Evolutionary conservation across 2,113 vertebrate genomes (phyloP), one percentile per base, ranked within the genome.

Genomic region (Tetrao urogallus): DNA sequence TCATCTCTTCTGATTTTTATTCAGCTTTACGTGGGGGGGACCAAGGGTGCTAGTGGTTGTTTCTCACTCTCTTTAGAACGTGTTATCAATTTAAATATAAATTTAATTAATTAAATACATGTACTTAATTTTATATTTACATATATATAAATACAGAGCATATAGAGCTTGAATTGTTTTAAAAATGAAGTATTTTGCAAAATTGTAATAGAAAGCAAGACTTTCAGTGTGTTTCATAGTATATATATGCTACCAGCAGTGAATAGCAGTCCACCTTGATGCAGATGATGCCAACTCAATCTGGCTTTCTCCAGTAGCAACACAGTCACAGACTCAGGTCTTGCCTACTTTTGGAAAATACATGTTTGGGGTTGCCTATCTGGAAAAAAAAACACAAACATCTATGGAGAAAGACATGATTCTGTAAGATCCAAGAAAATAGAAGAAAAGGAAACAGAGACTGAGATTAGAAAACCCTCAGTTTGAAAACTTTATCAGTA

Each of bases 181-280:
- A 38, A 38, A 34, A 38, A 85, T 27, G 5, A 82, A 45, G 2
- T 38, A 6, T 82, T 69, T 85, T 9, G 1, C 38, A 69, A 38
- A 28, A 56, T 54, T 61, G 14, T 3, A 18, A 28, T 40, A 10
- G 32, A 3, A 5, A 38, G 56, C 47, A 28, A 32, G 64, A 9
- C 10, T 76, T 73, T 34, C 1, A 34, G 16, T 63, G 3, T 27
- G 52, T 63, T 56, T 54, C 22, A 3, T 19, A 30, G 65, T 10
- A 25, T 30, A 1, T 54, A 0, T 6, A 8, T 27, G 66, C 47
- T 71, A 56, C 14, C 24, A 73, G 43, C 63, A 7, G 25, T 64
- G 13, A 32, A 17, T 2, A 34, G 50, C 17, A 86, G 60, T 4
- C 24, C 2, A 60, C 2, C 42, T n/a, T 52, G n/a, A 0, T 1